Evolutionary conservation across 2,888 invertebrate species (phyloP), one percentile per base, ranked within the genome.

Genomic region (Drosophila helvetica): DNA sequence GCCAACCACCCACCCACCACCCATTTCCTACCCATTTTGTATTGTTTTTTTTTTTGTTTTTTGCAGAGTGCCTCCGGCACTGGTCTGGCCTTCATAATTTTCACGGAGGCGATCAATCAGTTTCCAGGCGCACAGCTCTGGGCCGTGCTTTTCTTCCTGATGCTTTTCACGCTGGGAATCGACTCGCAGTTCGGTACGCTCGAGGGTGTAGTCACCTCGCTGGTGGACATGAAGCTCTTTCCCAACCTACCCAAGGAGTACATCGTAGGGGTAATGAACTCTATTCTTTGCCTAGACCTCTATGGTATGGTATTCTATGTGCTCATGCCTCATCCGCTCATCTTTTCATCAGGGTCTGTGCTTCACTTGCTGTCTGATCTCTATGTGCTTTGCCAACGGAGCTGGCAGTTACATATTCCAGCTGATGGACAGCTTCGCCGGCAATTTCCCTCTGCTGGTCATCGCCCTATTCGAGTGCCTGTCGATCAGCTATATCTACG

Each of bases 61-160:
- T 48, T 62, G 17, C 93, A 98, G 98, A 97, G 98, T 7, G 98
- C 98, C 1, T 97, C 98, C 3, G 99, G 99, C 25, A 98, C 98
- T 0, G 99, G 99, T 1, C 92, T 99, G 64, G 99, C 98, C 0
- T 99, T 99, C 92, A 98, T 98, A 74, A 98, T 98, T 80, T 99
- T 98, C 93, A 98, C 99, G 0, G 98, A 99, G 92, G 99, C 99
- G 8, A 98, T 99, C 90, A 98, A 98, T 93, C 98, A 98, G 93
- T 98, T 99, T 92, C 98, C 98, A 0, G 97, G 98, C 0, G 97
- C 98, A 0, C 98, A 98, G 85, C 95, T 99, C 90, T 99, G 99
- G 99, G 97, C 98, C 4, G 95, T 98, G 15, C 94, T 99, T 12
- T 99, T 99, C 93, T 99, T 99, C 92, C 93, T 98, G 57, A 99